Conservation (phyloP, 2,113 vertebrate species). For the Cercocebus atys region DNA sequence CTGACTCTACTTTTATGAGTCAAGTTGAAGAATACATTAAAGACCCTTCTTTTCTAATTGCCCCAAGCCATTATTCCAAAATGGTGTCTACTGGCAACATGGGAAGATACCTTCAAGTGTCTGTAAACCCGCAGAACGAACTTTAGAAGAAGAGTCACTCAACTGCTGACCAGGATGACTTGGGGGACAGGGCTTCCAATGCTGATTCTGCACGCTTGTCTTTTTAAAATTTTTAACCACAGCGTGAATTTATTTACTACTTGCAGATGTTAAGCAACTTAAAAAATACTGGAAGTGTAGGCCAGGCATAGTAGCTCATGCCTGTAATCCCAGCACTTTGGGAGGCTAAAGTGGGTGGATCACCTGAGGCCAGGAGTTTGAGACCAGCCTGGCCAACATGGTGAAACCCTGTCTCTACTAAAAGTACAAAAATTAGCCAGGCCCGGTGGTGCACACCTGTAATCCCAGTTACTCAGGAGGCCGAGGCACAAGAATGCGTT, state of each 20-base stretch:
- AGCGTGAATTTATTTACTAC: neutral
- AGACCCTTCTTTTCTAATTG: neutral
- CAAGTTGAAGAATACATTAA: neutral
- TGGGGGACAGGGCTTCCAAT: neutral
- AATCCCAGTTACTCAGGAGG: neutral
- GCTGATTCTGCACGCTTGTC: neutral
- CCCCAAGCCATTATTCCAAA: too few species aligned
- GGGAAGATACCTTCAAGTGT: neutral
- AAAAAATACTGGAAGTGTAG: neutral
- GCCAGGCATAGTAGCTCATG: fast-evolving
- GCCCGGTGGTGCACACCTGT: neutral
- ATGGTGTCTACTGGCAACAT: fast-evolving
- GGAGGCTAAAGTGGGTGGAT: neutral
- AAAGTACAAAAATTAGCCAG: neutral
- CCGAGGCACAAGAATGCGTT: neutral
- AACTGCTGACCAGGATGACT: fast-evolving
- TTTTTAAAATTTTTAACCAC: neutral
- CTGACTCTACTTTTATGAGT: too few species aligned
- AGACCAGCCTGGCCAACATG: neutral
- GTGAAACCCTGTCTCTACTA: neutral
- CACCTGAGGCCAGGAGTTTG: neutral
- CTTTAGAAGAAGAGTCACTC: too few species aligned
- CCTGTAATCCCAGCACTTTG: neutral
- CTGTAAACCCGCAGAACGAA: fast-evolving
- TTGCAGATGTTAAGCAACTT: neutral